phyloP scores from a whole-genome alignment of 2,113 vertebrate genomes.

The Psephotus haematonotus region DNA sequence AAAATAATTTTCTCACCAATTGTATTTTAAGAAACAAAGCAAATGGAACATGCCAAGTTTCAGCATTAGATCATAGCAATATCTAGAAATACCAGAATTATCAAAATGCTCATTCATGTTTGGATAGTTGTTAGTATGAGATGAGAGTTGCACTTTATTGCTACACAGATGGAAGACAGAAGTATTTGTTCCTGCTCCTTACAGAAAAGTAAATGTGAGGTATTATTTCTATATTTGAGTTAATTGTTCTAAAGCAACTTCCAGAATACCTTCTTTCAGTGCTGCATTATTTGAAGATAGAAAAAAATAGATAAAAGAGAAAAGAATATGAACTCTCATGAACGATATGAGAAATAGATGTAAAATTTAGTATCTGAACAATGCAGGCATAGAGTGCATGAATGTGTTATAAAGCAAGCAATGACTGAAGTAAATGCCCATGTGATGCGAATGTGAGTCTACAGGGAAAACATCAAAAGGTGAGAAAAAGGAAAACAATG shows the following conservation, averaged over 20 bases:
- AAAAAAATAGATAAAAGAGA: not conserved
- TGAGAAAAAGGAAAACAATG: constrained; percentile 33
- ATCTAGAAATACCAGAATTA: not conserved
- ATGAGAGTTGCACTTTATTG: not conserved
- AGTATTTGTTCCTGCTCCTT: not conserved
- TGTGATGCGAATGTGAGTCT: constrained; percentile 11
- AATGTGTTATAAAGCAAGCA: constrained; percentile 21
- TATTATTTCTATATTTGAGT: not conserved
- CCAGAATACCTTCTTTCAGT: not conserved
- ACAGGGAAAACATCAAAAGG: constrained; percentile 33
- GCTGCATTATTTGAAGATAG: not conserved
- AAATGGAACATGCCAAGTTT: not conserved
- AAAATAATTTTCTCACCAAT: not conserved
- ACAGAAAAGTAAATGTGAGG: not conserved
- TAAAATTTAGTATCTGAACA: not conserved
- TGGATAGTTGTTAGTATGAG: not conserved
- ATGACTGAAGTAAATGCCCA: constrained; percentile 23
- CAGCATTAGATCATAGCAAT: not conserved
- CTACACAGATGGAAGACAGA: not conserved
- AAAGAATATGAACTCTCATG: not conserved
- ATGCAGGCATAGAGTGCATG: not conserved
- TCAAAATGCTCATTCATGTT: not conserved
- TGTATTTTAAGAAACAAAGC: not conserved
- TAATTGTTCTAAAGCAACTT: not conserved
- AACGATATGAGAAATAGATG: not conserved